Evolutionary conservation across 1,140 invertebrate species (phyloP).

Genomic region (Hylaeus volcanicus): DNA sequence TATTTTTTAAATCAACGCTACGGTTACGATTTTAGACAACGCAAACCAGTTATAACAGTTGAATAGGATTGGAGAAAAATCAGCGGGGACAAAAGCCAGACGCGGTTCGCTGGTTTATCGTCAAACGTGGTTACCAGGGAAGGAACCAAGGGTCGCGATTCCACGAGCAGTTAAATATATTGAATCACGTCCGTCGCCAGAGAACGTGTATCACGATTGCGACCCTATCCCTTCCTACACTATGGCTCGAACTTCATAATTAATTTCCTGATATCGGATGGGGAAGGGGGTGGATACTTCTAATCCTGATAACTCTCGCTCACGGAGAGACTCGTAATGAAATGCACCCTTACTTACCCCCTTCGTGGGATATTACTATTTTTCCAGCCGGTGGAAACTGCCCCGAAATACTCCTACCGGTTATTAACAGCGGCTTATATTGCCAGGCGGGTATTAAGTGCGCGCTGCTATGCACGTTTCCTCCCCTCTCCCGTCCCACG

Average conservation of each 20-base stretch:
- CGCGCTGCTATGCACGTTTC: conserved; percentile 50
- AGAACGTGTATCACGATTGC: conserved; percentile 24
- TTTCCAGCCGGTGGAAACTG: conserved; percentile 39
- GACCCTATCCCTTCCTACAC: not conserved
- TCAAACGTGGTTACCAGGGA: conserved; percentile 26
- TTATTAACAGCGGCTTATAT: conserved; percentile 61
- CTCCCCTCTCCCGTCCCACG: not conserved
- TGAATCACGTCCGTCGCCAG: conserved; percentile 7
- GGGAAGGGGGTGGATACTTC: conserved; percentile 15
- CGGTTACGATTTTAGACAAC: too few species aligned
- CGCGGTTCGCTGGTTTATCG: conserved; percentile 40
- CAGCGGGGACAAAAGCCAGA: conserved; percentile 11
- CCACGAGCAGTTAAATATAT: conserved; percentile 51
- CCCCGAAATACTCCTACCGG: conserved; percentile 39
- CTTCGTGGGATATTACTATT: conserved; percentile 47
- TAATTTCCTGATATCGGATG: conserved; percentile 50
- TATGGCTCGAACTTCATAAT: conserved; percentile 42
- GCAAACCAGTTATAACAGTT: too few species aligned
- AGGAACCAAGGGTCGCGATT: conserved; percentile 23
- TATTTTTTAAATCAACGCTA: too few species aligned
- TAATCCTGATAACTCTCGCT: conserved; percentile 47
- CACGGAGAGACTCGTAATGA: conserved; percentile 47
- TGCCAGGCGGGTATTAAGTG: conserved; percentile 52
- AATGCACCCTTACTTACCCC: conserved; percentile 59
- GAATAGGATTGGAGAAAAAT: conserved; percentile 37